A percentile compares a stretch with the other conserved stretches of the same genome.
Evolutionary conservation across 2,888 invertebrate species (phyloP).

Genomic region (Pimpla rufipes): DNA sequence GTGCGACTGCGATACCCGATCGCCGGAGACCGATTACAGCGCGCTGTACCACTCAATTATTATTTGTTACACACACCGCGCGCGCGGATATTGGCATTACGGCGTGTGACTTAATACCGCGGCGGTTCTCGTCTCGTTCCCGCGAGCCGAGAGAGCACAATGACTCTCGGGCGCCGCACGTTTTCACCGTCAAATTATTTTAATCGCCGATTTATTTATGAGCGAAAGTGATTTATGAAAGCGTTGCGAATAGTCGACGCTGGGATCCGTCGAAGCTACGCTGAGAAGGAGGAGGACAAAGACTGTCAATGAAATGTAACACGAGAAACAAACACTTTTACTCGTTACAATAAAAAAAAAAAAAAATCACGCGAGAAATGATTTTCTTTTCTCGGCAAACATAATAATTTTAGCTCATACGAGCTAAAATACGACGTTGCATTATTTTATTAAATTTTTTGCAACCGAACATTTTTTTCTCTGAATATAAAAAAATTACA

Average conservation of each 20-base stretch:
- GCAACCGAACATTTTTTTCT: too few relatives aligned
- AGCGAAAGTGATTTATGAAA: conserved; percentile 59
- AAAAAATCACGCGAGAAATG: too few relatives aligned
- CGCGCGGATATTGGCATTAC: conserved; percentile 3
- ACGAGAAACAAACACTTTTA: too few relatives aligned
- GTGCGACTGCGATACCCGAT: not conserved
- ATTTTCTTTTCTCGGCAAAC: too few relatives aligned
- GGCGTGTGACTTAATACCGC: conserved; percentile 1
- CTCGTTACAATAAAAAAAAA: too few relatives aligned
- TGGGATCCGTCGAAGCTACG: not conserved
- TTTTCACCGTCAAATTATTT: conserved; percentile 53
- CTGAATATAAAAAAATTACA: too few relatives aligned
- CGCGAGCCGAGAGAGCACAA: conserved; percentile 24
- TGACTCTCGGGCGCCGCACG: conserved; percentile 36
- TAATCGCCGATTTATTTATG: conserved; percentile 57
- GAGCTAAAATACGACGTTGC: too few relatives aligned
- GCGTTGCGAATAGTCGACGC: conserved; percentile 15
- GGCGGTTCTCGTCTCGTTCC: not conserved
- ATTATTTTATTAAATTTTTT: too few relatives aligned
- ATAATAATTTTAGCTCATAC: too few relatives aligned
- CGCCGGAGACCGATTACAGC: not conserved
- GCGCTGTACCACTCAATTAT: conserved; percentile 20
- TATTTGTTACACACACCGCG: not conserved
- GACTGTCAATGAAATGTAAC: too few relatives aligned
- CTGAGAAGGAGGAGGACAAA: not conserved